Evolutionary conservation across 2,888 invertebrate genomes (phyloP), one percentile per base, ranked within the genome.

Genomic region (Macropis europaea): DNA sequence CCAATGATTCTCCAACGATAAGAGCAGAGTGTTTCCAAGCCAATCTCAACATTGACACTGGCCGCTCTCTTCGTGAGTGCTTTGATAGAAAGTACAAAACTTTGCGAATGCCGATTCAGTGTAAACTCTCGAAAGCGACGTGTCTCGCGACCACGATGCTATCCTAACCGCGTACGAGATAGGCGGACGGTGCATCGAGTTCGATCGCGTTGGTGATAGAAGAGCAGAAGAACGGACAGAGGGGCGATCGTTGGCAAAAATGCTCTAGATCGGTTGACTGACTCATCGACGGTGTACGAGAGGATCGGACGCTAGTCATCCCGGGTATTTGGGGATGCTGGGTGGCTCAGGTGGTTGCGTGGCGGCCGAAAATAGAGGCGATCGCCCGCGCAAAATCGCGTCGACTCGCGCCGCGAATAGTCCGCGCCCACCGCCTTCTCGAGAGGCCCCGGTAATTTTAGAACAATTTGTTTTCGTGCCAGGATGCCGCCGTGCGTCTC

Each of bases 291-390:
- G 60, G 63, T 64, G 50, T 53, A 62, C 62, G 53, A 60, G 52
- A 57, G 62, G 40, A 63, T 50, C 56, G 60, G 60, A 64, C 62
- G 81, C 72, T 72, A 87, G 82, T 87, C 84, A 85, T 84, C 81
- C 77, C 82, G 83, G 84, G 82, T 87, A 87, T 88, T 88, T 86
- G 86, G 87, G 86, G 87, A 87, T 85, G 85, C 81, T 87, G 83
- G 84, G 77, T 83, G 82, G 84, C 87, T 88, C 88, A 88, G 88
- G 88, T 88, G 88, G 88, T 88, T 88, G 88, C 88, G 88, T 88
- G 88, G 88, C 86, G 84, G 80, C 87, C 79, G 75, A 79, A 88
- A 88, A 88, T 88, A 88, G 84, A 78, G 76, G 36, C 78, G 75
- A 68, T 88, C 88, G 88, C 88, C 88, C 88, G 88, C 88, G 88